Evolutionary conservation across 1,140 invertebrate genomes (phyloP), one percentile per base, ranked within the genome.

Genomic region (Calephelis virginiensis): DNA sequence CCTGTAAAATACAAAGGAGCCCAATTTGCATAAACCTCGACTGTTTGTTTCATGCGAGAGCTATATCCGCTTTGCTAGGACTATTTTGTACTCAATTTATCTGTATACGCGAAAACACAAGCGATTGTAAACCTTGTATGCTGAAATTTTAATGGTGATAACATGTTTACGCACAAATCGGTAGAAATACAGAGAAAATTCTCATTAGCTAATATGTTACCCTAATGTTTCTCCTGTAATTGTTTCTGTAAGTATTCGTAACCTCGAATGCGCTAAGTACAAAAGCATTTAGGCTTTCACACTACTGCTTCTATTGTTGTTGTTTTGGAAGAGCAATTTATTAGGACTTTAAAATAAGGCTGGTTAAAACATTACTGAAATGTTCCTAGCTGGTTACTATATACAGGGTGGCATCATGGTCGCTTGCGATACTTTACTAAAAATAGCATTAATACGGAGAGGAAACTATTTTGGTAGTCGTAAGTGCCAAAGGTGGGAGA

Each of bases 1-100:
- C 85, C 85, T 74, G 80, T 76, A 78, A 89, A 90, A 86, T 89
- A 89, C 85, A 90, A 90, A 90, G 81, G 82, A 89, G 84, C 78
- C 85, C 84, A 88, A 90, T 90, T 89, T 90, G 82, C 84, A 90
- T 90, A 88, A 90, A 89, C 85, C 86, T 88, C 81, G 77, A 70
- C 81, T 86, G 84, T 89, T 90, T 88, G 85, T 89, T 89, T 82
- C 86, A 85, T 87, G 85, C 83, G 82, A 88, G 87, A 76, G 86
- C 83, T 87, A 78, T 84, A 87, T 89, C 83, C 81, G 85, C 77
- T 89, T 85, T 86, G 66, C 79, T 79, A 75, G 76, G 75, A 81
- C 81, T 84, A 81, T 89, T 89, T 83, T 82, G 80, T 83, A 82
- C 71, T 77, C 80, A 78, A 87, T 90, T 86, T 83, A 88, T 86